phyloP scores from a whole-genome alignment of 2,113 vertebrate genomes.

The Xenopus borealis region DNA sequence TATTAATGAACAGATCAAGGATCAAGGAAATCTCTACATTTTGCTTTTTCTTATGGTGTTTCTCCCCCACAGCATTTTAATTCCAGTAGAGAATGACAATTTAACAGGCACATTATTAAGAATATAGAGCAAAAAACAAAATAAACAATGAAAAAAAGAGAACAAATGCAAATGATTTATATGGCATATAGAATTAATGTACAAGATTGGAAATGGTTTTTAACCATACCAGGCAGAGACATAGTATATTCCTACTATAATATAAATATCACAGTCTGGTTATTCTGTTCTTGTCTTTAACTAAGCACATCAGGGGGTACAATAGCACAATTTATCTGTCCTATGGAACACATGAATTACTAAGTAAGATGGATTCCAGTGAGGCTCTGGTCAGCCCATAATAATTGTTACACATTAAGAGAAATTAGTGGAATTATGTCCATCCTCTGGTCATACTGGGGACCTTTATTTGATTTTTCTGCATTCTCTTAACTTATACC shows the following conservation, averaged over 20 bases:
- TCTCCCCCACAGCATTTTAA: no score
- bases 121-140: no score
- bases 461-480: conserved; percentile 48
- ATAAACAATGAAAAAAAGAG: no score
- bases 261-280: conserved; percentile 54
- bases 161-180: no score
- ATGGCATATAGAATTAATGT: no score
- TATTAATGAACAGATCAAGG: no score
- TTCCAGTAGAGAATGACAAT: no score
- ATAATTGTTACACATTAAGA: conserved; percentile 65
- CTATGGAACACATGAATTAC: conserved; percentile 42
- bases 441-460: conserved; percentile 58
- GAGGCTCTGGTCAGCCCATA: conserved; percentile 41
- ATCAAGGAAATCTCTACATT: no score
- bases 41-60: no score
- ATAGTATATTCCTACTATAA: conserved; percentile 2
- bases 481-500: conserved; percentile 11
- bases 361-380: conserved; percentile 36
- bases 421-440: conserved; percentile 77
- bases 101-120: no score
- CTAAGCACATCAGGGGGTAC: conserved; percentile 24
- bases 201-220: no score
- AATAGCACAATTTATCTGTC: conserved; percentile 32
- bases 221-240: neutral
- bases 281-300: conserved; percentile 52